phyloP scores from a whole-genome alignment of 2,888 invertebrate species.

The Hyposoter dolosus region DNA sequence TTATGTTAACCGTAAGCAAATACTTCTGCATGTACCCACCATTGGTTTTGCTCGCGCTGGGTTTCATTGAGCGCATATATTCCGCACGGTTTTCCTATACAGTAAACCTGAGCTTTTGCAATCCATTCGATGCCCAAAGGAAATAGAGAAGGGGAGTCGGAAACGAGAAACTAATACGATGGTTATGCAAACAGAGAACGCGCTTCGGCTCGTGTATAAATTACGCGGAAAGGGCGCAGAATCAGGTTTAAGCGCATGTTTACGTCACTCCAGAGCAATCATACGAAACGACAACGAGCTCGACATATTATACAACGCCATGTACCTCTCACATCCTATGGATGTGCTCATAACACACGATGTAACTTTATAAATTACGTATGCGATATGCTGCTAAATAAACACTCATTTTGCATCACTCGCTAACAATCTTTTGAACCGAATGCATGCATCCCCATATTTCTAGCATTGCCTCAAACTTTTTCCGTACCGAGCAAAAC shows the following conservation, averaged over 20 bases:
- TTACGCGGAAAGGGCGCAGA: constrained; percentile 11
- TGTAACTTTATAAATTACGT: not conserved
- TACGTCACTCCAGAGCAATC: constrained; percentile 10
- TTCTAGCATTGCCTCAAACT: no score
- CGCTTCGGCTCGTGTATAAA: constrained; percentile 27
- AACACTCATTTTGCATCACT: not conserved
- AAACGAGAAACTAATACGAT: constrained; percentile 42
- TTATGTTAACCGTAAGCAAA: constrained; percentile 23
- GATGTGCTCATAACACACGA: not conserved
- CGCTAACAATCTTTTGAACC: not conserved
- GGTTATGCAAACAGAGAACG: constrained; percentile 38
- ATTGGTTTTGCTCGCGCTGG: constrained; percentile 15
- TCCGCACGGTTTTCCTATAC: not conserved
- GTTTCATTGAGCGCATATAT: constrained; percentile 75
- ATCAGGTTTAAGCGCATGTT: not conserved
- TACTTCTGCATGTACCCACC: not conserved
- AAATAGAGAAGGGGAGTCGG: constrained; percentile 24
- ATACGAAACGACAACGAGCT: not conserved
- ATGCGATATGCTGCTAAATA: not conserved
- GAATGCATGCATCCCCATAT: not conserved
- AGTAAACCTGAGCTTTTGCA: not conserved
- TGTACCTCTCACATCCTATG: not conserved
- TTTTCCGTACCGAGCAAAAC: no score
- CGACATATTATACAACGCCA: constrained; percentile 7
- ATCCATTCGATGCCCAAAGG: not conserved